phyloP scores from a whole-genome alignment of 2,113 vertebrate genomes.

The Nestor notabilis region DNA sequence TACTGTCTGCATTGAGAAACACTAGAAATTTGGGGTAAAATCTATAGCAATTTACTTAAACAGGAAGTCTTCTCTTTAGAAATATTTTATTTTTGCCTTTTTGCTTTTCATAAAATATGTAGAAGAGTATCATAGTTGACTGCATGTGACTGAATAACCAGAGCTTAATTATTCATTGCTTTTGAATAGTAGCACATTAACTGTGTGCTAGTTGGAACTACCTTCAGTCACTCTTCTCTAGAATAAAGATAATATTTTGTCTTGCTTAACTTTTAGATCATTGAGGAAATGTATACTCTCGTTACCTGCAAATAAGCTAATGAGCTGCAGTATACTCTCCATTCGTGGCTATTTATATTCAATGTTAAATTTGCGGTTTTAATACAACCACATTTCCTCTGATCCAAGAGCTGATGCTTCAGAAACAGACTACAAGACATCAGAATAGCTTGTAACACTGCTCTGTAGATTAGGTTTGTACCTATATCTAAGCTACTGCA shows the following conservation, averaged over 20 bases:
- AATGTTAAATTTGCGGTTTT: neutral
- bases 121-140: neutral
- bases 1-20: neutral
- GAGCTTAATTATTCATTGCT: neutral
- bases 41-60: neutral
- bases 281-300: neutral
- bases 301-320: neutral
- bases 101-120: neutral
- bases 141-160: neutral
- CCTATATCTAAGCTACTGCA: neutral
- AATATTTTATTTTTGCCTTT: neutral
- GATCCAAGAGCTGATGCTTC: neutral
- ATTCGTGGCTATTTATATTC: neutral
- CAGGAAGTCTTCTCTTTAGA: neutral
- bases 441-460: neutral
- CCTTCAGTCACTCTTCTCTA: neutral
- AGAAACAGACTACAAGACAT: neutral
- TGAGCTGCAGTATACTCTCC: neutral
- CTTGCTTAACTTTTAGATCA: neutral
- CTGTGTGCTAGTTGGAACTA: neutral
- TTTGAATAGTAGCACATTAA: neutral
- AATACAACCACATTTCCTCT: neutral
- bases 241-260: neutral
- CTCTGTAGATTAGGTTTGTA: neutral
- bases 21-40: neutral